These are phyloP conservation scores for Ochotona princeps DNA, from an alignment of 2,113 vertebrate species.

Conservation along the genomic window DNA sequence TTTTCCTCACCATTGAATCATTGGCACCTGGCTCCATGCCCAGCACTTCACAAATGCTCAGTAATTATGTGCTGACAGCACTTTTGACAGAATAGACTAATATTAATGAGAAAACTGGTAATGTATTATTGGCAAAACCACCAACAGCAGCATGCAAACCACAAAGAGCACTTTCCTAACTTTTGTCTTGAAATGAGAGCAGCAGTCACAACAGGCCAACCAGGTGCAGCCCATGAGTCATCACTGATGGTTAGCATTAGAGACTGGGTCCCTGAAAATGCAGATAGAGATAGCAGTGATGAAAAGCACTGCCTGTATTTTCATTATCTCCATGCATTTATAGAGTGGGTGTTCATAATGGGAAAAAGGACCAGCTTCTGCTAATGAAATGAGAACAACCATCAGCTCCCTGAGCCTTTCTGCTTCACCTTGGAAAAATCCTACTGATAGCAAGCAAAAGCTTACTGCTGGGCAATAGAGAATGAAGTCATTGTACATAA, in stretches of 20 bases:
- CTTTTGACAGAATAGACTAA: not conserved
- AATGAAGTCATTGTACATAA: not conserved
- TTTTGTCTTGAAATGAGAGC: conserved; percentile 6
- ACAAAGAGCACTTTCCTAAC: not conserved
- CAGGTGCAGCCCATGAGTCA: not conserved
- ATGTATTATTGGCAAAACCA: conserved; percentile 11
- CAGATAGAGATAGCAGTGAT: not conserved
- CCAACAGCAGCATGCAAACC: not conserved
- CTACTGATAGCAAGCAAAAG: not conserved
- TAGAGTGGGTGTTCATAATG: not conserved
- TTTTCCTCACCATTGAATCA: not conserved
- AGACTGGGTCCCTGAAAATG: not conserved
- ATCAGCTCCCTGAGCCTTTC: not conserved
- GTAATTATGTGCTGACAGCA: not conserved
- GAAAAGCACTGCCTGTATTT: not conserved
- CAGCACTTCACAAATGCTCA: conserved; percentile 19
- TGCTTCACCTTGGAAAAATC: not conserved
- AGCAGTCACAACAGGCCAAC: not conserved
- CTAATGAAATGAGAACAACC: not conserved
- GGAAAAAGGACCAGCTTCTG: not conserved
- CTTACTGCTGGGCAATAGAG: not conserved
- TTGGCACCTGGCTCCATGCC: conserved; percentile 17
- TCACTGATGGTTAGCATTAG: not conserved
- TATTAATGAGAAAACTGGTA: conserved; percentile 7
- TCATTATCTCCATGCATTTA: not conserved